These are phyloP conservation scores for Bradypodion ventrale DNA, from an alignment of 2,797 vertebrate species.

Conservation along the genomic window DNA sequence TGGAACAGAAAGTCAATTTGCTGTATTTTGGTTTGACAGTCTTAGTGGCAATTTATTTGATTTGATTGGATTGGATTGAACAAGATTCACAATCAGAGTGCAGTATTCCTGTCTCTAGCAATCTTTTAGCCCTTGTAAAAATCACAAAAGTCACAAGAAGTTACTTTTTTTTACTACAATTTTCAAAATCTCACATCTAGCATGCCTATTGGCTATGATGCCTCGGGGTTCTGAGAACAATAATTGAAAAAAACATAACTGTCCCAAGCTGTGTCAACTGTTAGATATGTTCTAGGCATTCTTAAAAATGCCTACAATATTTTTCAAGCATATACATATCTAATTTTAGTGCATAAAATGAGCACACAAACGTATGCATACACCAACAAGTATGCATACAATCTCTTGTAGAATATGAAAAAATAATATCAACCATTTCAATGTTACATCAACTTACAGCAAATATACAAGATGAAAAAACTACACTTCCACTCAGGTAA, in stretches of 20 bases:
- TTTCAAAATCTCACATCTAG: too few species aligned
- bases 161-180: too few species aligned
- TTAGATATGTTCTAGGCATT: background rate
- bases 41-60: background rate
- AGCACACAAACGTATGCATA: background rate
- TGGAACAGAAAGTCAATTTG: background rate
- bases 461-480: background rate
- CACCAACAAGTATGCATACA: background rate
- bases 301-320: background rate
- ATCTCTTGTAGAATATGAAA: background rate
- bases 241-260: too few species aligned
- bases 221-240: too few species aligned
- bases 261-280: background rate
- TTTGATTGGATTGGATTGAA: too few species aligned
- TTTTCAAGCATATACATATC: constrained; percentile 5
- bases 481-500: background rate
- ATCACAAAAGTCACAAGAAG: too few species aligned
- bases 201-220: too few species aligned
- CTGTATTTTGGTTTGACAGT: too few species aligned
- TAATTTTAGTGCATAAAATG: background rate
- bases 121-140: too few species aligned
- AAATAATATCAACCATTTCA: background rate
- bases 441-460: background rate
- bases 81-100: background rate
- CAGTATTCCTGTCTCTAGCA: background rate